Evolutionary conservation across 1,140 invertebrate genomes (phyloP).

Genomic region (Colletes latitarsis): DNA sequence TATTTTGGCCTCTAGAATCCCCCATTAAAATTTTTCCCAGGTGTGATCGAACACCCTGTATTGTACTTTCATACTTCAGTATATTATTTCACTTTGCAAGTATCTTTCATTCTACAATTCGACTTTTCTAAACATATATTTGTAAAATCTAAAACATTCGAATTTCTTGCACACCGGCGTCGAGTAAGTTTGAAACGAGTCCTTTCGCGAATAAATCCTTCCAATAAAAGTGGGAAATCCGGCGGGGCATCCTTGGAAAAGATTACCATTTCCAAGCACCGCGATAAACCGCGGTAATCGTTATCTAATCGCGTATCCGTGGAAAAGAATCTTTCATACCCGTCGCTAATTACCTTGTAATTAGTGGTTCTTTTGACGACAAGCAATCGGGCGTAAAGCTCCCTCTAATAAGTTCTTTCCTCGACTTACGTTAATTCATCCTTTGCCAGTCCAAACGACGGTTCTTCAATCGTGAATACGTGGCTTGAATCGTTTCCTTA

Average conservation of each 20-base stretch:
- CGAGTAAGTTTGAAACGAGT: not conserved
- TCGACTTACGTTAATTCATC: not conserved
- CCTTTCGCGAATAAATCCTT: not conserved
- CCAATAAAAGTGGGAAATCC: slow-evolving; percentile 17
- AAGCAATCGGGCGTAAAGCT: slow-evolving; percentile 26
- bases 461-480: not conserved
- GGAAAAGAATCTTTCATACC: slow-evolving; percentile 7
- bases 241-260: slow-evolving; percentile 19
- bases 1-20: no score
- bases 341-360: slow-evolving; percentile 43
- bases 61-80: no score
- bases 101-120: no score
- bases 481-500: not conserved
- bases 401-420: slow-evolving; percentile 10
- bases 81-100: no score
- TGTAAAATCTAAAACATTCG: no score
- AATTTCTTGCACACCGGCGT: no score
- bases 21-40: no score
- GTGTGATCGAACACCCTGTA: no score
- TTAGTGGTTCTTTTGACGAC: slow-evolving; percentile 33
- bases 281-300: slow-evolving; percentile 37
- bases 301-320: slow-evolving; percentile 38
- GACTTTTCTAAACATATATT: no score
- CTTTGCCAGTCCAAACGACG: not conserved
- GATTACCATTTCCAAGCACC: slow-evolving; percentile 36